Base-by-base conservation (phyloP, 2,797 vertebrate genomes). In the Perodicticus potto region DNA sequence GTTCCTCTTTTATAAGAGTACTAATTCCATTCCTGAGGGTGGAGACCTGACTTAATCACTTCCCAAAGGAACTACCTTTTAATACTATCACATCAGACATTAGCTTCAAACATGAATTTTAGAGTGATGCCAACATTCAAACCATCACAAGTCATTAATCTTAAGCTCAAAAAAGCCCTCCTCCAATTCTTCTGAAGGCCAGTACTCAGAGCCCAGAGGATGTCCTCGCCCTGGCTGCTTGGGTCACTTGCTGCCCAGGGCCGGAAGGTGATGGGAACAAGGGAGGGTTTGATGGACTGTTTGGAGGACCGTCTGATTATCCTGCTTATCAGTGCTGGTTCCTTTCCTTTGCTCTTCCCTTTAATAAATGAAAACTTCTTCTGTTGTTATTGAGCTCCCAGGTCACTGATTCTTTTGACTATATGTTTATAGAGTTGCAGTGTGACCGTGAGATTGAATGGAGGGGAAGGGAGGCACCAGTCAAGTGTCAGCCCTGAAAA, bases 401-500 rank as follows among this genome's bases (percentile, higher is more conserved):
- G 93, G 89, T 91, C 91, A 92, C 65, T 23, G 86, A 69, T 67
- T 81, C 86, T 88, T 76, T 78, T 32, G 83, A 74, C 13, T 34
- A 2, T 10, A 27, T 89, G 77, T 96, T 97, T 91, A 81, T 7
- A 65, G 94, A 91, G 65, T 37, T 70, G 34, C 25, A 27, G 19
- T n/a, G 25, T 93, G 83, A 80, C 70, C 0, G 0, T 67, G 78
- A 93, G 89, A 89, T 32, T 94, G 94, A 95, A 86, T 82, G 72
- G 61, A 96, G 92, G 94, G 95, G 93, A 97, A 96, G 96, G 96
- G 95, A 96, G 93, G 89, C 6, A 34, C 78, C 80, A 29, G 83
- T 78, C 57, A 91, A 94, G 84, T 91, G 93, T 95, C 93, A 96
- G 74, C 27, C 70, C 63, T 49, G 61, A 23, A 37, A 57, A 65